Percentiles rank a stretch among this genome's conserved stretches.
phyloP scores from a whole-genome alignment of 2,797 vertebrate species.

The Chaenodraco wilsoni region DNA sequence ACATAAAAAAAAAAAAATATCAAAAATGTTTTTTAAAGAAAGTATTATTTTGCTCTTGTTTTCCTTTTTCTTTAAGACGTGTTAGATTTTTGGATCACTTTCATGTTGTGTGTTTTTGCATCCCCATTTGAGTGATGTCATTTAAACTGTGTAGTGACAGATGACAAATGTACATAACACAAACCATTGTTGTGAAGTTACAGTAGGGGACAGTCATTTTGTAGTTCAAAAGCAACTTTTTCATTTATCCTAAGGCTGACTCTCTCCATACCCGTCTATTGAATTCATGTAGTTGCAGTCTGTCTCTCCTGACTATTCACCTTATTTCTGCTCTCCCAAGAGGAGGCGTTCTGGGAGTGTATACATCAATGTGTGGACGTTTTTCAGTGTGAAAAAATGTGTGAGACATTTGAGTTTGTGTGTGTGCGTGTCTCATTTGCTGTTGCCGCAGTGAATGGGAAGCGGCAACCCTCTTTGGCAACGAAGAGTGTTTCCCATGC shows the following conservation, averaged over 20 bases:
- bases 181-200: constrained; percentile 78
- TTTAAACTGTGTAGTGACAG: constrained; percentile 74
- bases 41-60: constrained; percentile 64
- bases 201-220: constrained; percentile 65
- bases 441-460: constrained; percentile 84
- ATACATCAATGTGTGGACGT: constrained; percentile 58
- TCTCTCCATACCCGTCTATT: constrained; percentile 76
- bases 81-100: constrained; percentile 69
- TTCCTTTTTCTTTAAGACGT: constrained; percentile 62
- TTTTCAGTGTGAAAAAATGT: constrained; percentile 64
- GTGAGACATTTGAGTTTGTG: constrained; percentile 69
- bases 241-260: constrained; percentile 72
- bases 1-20: constrained; percentile 56
- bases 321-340: constrained; percentile 48
- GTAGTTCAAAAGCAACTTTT: constrained; percentile 75
- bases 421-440: constrained; percentile 70
- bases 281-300: constrained; percentile 77
- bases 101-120: constrained; percentile 78
- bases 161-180: constrained; percentile 83
- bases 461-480: constrained; percentile 92
- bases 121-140: constrained; percentile 79
- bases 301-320: constrained; percentile 65
- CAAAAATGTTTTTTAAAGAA: constrained; percentile 47
- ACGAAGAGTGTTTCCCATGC: constrained; percentile 93
- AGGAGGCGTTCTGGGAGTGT: constrained; percentile 51